These are phyloP conservation scores for Timema podura DNA, from an alignment of 2,888 invertebrate species.

Conservation along the genomic window DNA sequence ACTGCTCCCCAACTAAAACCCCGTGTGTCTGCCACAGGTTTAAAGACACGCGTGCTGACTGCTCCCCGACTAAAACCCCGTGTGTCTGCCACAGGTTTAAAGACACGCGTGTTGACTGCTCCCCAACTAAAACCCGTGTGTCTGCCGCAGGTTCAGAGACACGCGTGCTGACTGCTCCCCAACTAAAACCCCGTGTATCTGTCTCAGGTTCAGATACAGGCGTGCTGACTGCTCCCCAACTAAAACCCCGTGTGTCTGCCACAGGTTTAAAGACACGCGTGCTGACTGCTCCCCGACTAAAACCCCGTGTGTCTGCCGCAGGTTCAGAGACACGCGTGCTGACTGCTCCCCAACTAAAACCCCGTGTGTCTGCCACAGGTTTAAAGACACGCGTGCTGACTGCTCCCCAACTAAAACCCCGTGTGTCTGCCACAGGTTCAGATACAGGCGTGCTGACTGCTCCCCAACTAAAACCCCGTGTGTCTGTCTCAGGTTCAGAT, in stretches of 20 bases:
- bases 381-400: conserved; percentile 58
- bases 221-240: no score
- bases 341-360: no score
- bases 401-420: no score
- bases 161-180: conserved; percentile 43
- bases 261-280: conserved; percentile 70
- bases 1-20: no score
- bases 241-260: neutral
- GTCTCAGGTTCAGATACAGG: conserved; percentile 69
- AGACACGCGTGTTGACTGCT: conserved; percentile 52
- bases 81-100: conserved; percentile 55
- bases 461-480: neutral
- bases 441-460: conserved; percentile 49
- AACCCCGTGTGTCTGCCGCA: conserved; percentile 40
- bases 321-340: conserved; percentile 70
- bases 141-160: conserved; percentile 69
- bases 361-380: conserved; percentile 49
- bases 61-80: neutral
- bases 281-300: no score
- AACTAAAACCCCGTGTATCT: neutral
- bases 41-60: conserved; percentile 54
- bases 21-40: conserved; percentile 53
- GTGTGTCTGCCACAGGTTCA: conserved; percentile 56
- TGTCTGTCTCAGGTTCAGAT: conserved; percentile 64
- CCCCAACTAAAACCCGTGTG: neutral